These are phyloP conservation scores for Mimas tiliae DNA, from an alignment of 2,888 invertebrate species.

Conservation along the genomic window DNA sequence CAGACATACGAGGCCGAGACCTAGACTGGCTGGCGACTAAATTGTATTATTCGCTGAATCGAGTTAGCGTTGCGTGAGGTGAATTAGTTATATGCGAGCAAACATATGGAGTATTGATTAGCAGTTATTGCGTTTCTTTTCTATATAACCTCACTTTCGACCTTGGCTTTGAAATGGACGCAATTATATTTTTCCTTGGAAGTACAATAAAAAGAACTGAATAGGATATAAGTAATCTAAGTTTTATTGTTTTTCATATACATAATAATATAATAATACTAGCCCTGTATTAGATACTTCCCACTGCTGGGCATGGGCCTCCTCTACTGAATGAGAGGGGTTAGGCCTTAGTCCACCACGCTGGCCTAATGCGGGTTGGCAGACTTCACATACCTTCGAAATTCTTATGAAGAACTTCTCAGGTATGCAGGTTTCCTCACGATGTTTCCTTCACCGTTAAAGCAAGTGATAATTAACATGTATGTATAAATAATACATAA, in stretches of 20 bases:
- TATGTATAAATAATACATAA: too few relatives aligned
- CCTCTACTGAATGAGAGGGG: too few relatives aligned
- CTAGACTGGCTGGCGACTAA: slow-evolving; percentile 52
- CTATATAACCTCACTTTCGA: neutral
- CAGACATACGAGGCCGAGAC: slow-evolving; percentile 48
- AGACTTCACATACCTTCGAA: too few relatives aligned
- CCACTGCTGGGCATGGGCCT: too few relatives aligned
- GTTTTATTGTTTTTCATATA: neutral
- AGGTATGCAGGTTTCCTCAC: too few relatives aligned
- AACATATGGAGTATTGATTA: slow-evolving; percentile 35
- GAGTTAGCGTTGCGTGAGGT: slow-evolving; percentile 34
- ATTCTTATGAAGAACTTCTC: too few relatives aligned
- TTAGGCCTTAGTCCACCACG: too few relatives aligned
- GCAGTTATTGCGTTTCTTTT: slow-evolving; percentile 24
- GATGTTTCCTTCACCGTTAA: too few relatives aligned
- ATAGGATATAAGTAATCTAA: neutral
- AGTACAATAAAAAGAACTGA: neutral
- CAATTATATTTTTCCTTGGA: slow-evolving; percentile 7
- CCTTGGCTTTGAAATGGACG: slow-evolving; percentile 2
- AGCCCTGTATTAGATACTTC: too few relatives aligned
- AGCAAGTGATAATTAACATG: too few relatives aligned
- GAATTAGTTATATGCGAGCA: slow-evolving; percentile 37
- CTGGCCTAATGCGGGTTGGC: too few relatives aligned
- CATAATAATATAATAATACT: too few relatives aligned
- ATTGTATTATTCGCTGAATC: slow-evolving; percentile 40